phyloP scores from a whole-genome alignment of 2,797 vertebrate species.

The Girardinus metallicus region DNA sequence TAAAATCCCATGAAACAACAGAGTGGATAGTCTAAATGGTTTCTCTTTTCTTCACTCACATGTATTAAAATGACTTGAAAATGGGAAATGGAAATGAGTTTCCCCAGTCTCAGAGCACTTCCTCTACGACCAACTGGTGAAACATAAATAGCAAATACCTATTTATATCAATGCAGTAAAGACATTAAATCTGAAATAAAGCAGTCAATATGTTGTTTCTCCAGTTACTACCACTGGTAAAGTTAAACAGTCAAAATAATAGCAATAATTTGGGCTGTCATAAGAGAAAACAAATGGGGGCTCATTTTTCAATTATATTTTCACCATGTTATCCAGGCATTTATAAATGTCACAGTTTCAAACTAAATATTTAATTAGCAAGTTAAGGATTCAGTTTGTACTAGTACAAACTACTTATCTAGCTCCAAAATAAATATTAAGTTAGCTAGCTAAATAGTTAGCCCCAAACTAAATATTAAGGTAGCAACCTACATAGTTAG shows the following conservation, averaged over 20 bases:
- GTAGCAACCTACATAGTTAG: too few species aligned
- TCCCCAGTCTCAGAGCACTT: background rate
- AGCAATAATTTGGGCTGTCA: background rate
- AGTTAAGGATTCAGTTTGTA: too few species aligned
- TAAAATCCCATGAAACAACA: background rate
- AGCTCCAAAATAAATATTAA: too few species aligned
- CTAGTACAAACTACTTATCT: too few species aligned
- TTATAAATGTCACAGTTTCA: too few species aligned
- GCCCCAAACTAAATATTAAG: too few species aligned
- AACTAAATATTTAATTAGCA: background rate
- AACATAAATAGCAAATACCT: background rate
- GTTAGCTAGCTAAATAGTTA: fast-evolving
- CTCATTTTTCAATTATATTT: background rate
- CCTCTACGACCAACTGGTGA: background rate
- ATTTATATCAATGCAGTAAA: background rate
- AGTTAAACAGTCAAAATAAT: background rate
- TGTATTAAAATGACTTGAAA: background rate
- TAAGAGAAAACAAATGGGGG: background rate
- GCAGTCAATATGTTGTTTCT: background rate
- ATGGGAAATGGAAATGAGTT: conserved; percentile 3
- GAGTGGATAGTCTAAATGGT: background rate
- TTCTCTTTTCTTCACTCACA: background rate
- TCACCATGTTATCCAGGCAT: too few species aligned
- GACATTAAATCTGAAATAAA: background rate
- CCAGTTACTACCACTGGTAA: background rate